phyloP scores from a whole-genome alignment of 2,888 invertebrate species.

The Copidosoma aretas region DNA sequence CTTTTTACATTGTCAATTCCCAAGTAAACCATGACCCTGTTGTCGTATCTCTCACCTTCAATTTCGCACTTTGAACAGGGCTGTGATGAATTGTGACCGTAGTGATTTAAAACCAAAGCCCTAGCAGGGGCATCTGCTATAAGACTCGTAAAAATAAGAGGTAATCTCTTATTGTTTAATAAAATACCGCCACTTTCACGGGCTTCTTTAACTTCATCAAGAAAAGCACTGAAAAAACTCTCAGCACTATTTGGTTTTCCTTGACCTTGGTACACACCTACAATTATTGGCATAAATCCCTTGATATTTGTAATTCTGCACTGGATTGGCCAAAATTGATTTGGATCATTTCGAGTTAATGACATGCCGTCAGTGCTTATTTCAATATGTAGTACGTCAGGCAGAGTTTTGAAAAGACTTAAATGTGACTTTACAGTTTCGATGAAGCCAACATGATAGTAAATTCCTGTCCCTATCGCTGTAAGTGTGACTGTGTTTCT shows the following conservation, averaged over 20 bases:
- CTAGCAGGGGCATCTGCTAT: slow-evolving; percentile 17
- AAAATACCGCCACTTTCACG: background rate
- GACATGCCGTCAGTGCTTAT: slow-evolving; percentile 11
- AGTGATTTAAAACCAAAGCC: slow-evolving; percentile 4
- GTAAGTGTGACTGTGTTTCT: background rate
- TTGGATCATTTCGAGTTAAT: background rate
- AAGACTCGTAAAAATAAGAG: slow-evolving; percentile 9
- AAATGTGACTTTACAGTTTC: background rate
- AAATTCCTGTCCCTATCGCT: background rate
- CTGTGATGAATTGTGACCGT: background rate
- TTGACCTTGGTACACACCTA: slow-evolving; percentile 9
- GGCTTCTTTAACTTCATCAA: slow-evolving; percentile 2
- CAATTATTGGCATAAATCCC: slow-evolving; percentile 6
- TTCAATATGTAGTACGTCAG: background rate
- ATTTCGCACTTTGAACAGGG: slow-evolving; percentile 11
- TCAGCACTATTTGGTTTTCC: background rate
- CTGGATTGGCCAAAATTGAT: slow-evolving; percentile 12
- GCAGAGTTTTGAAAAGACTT: background rate
- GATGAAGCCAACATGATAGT: slow-evolving; percentile 7
- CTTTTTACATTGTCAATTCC: background rate
- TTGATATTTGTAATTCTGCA: slow-evolving; percentile 5
- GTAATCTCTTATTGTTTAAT: background rate
- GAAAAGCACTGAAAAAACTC: background rate
- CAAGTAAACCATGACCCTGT: slow-evolving; percentile 1
- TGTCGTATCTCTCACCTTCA: background rate